These are phyloP conservation scores for Manacus vitellinus DNA, from an alignment of 2,113 vertebrate species.

Conservation along the genomic window DNA sequence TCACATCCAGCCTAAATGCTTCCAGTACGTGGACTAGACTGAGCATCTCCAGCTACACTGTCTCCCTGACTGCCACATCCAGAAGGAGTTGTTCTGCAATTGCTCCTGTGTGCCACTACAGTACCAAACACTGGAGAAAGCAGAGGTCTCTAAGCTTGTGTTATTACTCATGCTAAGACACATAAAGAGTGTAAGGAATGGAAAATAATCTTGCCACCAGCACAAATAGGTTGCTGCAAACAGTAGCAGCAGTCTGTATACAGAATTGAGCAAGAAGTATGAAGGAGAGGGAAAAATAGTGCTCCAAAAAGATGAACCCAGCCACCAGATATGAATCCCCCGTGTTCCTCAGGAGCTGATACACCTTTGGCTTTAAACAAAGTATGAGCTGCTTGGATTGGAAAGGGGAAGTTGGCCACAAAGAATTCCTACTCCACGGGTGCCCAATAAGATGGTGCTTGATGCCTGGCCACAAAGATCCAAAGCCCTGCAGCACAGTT, in stretches of 20 bases:
- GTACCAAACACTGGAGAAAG: not conserved
- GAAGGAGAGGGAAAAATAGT: not conserved
- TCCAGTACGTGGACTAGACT: not conserved
- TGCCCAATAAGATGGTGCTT: not conserved
- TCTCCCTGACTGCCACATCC: not conserved
- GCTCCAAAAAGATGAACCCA: not conserved
- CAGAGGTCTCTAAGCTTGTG: not conserved
- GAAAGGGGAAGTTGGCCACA: not conserved
- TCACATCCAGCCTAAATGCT: not conserved
- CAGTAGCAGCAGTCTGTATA: not conserved
- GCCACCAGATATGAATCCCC: not conserved
- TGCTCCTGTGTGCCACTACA: not conserved
- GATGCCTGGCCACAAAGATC: not conserved
- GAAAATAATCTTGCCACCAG: not conserved
- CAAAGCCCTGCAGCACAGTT: not conserved
- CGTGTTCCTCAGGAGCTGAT: not conserved
- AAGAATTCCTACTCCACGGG: not conserved
- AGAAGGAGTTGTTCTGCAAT: not conserved
- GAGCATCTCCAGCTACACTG: not conserved
- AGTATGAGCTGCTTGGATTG: not conserved
- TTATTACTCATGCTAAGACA: not conserved
- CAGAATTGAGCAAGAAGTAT: not conserved
- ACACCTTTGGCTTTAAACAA: not conserved
- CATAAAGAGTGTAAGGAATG: not conserved
- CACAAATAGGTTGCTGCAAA: not conserved